Percentiles rank a stretch among this genome's conserved stretches.
Evolutionary conservation across 2,113 vertebrate genomes (phyloP).

Genomic region (Ceyx cyanopectus): DNA sequence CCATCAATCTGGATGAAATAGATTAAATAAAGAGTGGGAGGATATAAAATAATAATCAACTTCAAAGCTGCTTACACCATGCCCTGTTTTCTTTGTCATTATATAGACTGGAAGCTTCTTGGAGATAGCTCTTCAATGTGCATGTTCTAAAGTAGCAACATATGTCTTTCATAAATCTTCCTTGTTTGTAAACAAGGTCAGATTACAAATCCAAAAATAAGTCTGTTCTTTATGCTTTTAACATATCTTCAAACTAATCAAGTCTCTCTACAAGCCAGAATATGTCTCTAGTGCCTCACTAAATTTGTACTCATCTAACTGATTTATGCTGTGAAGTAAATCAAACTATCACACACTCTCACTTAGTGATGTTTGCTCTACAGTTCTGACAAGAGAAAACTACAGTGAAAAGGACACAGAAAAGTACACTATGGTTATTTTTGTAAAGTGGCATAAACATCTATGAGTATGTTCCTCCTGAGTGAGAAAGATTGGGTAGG

Average conservation of each 20-base stretch:
- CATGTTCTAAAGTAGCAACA: not conserved
- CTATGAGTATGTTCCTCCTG: not conserved
- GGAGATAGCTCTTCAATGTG: not conserved
- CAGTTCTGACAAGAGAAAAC: slow-evolving; percentile 47
- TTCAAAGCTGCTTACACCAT: not conserved
- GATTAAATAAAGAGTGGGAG: not conserved
- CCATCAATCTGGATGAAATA: not conserved
- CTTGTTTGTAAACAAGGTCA: not conserved
- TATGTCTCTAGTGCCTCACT: not conserved
- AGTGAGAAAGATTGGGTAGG: not conserved
- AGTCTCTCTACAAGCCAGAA: not conserved
- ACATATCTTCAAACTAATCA: not conserved
- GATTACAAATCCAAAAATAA: not conserved
- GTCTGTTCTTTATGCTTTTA: not conserved
- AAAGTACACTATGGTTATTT: slow-evolving; percentile 30
- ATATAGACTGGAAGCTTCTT: not conserved
- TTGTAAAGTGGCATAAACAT: not conserved
- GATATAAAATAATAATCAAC: not conserved
- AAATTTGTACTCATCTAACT: not conserved
- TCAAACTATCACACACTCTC: slow-evolving; percentile 12
- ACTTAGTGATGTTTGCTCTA: slow-evolving; percentile 21
- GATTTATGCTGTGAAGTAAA: slow-evolving; percentile 28
- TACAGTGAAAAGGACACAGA: slow-evolving; percentile 16
- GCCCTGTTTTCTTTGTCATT: not conserved
- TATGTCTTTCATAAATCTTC: not conserved